Conservation (phyloP, 2,888 invertebrate genomes). For the Cotesia congregata region DNA sequence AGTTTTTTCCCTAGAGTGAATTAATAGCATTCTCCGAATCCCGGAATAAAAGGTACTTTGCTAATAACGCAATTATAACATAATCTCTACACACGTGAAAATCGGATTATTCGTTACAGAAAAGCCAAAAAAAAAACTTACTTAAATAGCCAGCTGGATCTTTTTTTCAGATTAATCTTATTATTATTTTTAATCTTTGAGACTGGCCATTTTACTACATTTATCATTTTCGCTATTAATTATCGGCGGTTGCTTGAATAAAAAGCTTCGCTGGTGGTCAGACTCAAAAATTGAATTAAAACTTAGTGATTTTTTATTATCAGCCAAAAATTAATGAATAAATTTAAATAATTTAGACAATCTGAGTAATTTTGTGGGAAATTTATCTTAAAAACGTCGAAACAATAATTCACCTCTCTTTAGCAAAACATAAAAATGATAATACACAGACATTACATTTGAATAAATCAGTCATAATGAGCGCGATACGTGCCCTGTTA, state of each 20-base stretch:
- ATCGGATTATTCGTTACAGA: neutral
- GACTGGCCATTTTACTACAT: too few relatives aligned
- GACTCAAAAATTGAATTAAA: too few relatives aligned
- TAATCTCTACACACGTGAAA: constrained; percentile 2
- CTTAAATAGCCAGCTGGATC: neutral
- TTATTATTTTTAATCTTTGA: neutral
- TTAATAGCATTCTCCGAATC: neutral
- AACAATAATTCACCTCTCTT: neutral
- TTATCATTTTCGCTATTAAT: too few relatives aligned
- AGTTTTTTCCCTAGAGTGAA: neutral
- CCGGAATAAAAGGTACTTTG: neutral
- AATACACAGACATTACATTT: neutral
- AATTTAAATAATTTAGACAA: too few relatives aligned
- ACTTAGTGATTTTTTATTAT: too few relatives aligned
- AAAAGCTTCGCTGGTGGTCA: too few relatives aligned
- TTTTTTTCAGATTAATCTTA: neutral
- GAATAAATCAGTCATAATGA: constrained; percentile 2
- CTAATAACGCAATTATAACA: constrained; percentile 16
- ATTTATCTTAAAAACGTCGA: too few relatives aligned
- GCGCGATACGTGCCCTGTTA: constrained; percentile 21
- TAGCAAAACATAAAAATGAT: neutral
- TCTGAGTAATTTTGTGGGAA: too few relatives aligned
- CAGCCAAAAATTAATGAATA: too few relatives aligned
- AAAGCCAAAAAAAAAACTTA: neutral
- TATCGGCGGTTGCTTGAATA: too few relatives aligned